phyloP scores from a whole-genome alignment of 2,113 vertebrate species.

The Apaloderma vittatum region DNA sequence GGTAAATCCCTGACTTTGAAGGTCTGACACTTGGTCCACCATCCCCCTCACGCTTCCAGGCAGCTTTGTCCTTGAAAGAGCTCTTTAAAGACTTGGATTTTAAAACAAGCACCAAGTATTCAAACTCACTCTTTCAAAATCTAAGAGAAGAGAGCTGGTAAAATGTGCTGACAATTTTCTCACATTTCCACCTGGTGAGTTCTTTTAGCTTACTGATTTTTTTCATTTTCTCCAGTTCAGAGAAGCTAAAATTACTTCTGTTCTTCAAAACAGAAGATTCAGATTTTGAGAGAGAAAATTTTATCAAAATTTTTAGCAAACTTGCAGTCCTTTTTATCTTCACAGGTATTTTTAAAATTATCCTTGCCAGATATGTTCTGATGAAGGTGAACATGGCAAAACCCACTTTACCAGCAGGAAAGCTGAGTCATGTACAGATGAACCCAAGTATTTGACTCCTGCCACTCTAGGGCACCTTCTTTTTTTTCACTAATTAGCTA shows the following conservation, averaged over 20 bases:
- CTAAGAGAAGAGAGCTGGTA: neutral
- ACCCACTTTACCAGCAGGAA: neutral
- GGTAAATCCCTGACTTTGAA: neutral
- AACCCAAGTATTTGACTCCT: neutral
- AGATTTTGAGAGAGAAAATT: neutral
- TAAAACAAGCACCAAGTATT: neutral
- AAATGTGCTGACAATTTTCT: neutral
- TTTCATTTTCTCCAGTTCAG: neutral
- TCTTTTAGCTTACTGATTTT: neutral
- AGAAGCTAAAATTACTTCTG: neutral
- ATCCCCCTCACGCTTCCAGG: neutral
- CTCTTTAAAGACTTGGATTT: neutral
- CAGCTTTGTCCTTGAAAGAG: neutral
- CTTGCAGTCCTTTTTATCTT: neutral
- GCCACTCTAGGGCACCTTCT: neutral
- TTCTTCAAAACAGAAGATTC: neutral
- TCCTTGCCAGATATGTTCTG: neutral
- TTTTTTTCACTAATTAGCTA: neutral
- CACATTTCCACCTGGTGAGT: rapidly evolving
- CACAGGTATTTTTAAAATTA: neutral
- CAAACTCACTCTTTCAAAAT: neutral
- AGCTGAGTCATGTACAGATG: neutral
- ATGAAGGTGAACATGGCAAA: neutral
- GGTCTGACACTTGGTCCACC: neutral
- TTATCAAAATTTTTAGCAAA: neutral